Evolutionary conservation across 1,140 invertebrate genomes (phyloP).

Genomic region (Heliconius hermathena): DNA sequence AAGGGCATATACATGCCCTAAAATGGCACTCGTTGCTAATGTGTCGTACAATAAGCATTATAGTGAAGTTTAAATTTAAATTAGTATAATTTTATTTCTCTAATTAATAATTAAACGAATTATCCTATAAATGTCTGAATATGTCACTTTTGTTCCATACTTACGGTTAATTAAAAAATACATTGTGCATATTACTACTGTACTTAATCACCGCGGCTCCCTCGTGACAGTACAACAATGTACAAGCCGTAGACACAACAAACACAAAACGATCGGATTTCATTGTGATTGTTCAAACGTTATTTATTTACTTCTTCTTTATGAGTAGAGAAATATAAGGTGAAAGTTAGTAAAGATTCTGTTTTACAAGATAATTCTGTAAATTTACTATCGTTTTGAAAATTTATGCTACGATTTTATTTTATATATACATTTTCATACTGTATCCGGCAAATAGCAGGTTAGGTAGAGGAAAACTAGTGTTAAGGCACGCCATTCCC

Average conservation of each 20-base stretch:
- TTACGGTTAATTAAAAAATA: background rate
- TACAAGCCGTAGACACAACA: conserved; percentile 33
- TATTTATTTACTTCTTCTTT: conserved; percentile 14
- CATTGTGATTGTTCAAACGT: conserved; percentile 17
- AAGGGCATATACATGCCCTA: no score
- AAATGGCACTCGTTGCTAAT: no score
- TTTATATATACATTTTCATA: no score
- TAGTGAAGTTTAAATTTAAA: no score
- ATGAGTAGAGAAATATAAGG: background rate
- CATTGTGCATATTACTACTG: background rate
- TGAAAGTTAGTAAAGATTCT: background rate
- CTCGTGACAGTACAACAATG: conserved; percentile 35
- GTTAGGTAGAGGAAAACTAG: no score
- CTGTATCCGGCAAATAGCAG: no score
- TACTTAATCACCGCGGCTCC: conserved; percentile 32
- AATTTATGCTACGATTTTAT: no score
- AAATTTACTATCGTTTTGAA: no score
- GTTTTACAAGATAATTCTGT: background rate
- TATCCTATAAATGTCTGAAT: background rate
- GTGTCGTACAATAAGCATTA: no score
- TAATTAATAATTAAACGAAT: no score
- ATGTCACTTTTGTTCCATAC: background rate
- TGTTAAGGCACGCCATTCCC: no score
- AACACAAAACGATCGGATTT: conserved; percentile 38
- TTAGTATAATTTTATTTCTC: no score